These are phyloP conservation scores for Lethocerus indicus DNA, from an alignment of 1,140 invertebrate species.

Conservation along the genomic window DNA sequence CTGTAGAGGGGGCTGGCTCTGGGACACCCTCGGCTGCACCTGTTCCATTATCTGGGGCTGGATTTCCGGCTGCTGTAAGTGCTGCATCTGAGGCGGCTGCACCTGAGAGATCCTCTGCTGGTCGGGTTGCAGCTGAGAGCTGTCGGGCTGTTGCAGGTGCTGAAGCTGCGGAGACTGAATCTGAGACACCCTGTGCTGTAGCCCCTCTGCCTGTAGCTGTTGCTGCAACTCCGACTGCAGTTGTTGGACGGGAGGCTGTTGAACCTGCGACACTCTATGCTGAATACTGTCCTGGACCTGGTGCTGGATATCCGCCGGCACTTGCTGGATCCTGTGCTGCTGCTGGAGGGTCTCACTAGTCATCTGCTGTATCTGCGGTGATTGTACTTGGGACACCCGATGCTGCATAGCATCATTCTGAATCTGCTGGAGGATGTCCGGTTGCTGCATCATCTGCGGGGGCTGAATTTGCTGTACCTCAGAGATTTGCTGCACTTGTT, in stretches of 20 bases:
- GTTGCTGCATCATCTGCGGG: no score
- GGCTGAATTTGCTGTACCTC: no score
- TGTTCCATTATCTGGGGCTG: no score
- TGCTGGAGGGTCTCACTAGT: no score
- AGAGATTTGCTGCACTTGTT: no score
- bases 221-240: neutral
- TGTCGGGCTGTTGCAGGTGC: neutral
- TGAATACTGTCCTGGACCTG: neutral
- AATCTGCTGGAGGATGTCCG: no score
- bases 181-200: conserved; percentile 6
- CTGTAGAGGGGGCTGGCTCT: neutral
- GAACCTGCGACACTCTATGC: neutral
- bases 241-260: neutral
- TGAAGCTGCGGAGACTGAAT: neutral
- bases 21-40: neutral
- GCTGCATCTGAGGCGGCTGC: conserved; percentile 2
- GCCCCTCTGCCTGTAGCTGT: neutral
- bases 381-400: conserved; percentile 11
- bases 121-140: neutral
- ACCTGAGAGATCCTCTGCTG: conserved; percentile 7
- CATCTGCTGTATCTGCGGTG: conserved; percentile 21
- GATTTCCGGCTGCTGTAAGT: no score
- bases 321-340: conserved; percentile 1
- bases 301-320: conserved; percentile 20
- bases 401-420: no score